Evolutionary conservation across 2,113 vertebrate genomes (phyloP).

Genomic region (Rhynchomys soricoides): DNA sequence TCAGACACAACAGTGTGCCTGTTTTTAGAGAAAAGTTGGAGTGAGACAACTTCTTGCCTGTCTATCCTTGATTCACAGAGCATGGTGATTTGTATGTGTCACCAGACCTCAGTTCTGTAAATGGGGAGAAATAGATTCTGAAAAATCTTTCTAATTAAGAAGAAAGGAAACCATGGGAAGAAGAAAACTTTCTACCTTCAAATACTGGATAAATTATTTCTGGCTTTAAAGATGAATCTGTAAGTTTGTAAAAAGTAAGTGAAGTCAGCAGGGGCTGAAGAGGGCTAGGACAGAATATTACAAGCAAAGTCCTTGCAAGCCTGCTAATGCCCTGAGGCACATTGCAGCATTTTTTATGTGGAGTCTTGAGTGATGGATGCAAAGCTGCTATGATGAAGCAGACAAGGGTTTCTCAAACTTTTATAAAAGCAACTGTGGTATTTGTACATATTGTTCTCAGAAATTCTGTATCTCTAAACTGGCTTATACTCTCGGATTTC

Average conservation of each 20-base stretch:
- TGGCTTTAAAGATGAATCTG: neutral
- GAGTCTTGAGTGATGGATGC: neutral
- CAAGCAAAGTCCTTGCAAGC: neutral
- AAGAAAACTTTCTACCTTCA: neutral
- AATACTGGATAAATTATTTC: neutral
- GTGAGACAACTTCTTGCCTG: neutral
- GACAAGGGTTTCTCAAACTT: neutral
- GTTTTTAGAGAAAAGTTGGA: neutral
- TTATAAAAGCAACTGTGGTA: neutral
- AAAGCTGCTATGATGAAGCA: neutral
- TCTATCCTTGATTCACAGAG: neutral
- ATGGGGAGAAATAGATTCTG: neutral
- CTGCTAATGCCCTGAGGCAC: neutral
- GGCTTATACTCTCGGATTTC: neutral
- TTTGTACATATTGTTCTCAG: neutral
- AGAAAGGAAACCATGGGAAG: neutral
- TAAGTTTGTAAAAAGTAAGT: neutral
- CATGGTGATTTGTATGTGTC: neutral
- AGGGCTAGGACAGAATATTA: neutral
- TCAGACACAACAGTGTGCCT: neutral
- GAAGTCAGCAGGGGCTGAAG: neutral
- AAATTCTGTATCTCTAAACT: neutral
- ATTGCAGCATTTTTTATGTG: neutral
- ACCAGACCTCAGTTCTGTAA: neutral
- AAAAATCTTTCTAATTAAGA: neutral